Conservation (phyloP, 2,888 invertebrate species). For the Lymantria dispar region DNA sequence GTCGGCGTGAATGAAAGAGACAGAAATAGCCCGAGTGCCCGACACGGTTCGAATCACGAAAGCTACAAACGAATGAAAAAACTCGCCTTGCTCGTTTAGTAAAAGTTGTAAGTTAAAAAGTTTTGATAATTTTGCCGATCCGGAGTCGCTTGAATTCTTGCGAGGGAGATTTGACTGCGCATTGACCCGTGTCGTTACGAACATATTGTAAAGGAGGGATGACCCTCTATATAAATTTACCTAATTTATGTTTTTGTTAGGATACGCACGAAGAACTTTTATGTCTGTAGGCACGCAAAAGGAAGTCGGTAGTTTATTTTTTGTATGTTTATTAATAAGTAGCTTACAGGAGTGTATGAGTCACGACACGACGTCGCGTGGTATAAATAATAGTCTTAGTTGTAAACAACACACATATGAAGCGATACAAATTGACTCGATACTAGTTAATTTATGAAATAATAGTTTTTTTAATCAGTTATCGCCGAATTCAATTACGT, state of each 20-base stretch:
- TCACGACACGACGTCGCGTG: conserved; percentile 57
- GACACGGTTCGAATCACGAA: conserved; percentile 43
- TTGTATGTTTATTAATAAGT: conserved; percentile 71
- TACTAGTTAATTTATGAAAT: conserved; percentile 23
- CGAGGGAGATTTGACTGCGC: conserved; percentile 67
- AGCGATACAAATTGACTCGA: conserved; percentile 12
- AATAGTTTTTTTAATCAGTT: too few species aligned
- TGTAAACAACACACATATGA: conserved; percentile 39
- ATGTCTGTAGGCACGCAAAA: conserved; percentile 76
- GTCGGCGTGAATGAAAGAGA: conserved; percentile 55
- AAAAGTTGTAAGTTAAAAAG: conserved; percentile 80
- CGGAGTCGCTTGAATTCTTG: conserved; percentile 58
- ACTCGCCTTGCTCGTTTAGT: conserved; percentile 61
- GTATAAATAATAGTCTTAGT: conserved; percentile 55
- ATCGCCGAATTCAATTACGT: too few species aligned
- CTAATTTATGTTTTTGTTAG: conserved; percentile 79
- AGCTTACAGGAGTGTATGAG: conserved; percentile 55
- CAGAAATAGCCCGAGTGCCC: conserved; percentile 36
- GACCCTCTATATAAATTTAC: conserved; percentile 74
- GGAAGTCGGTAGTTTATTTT: conserved; percentile 71
- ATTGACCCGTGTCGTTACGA: conserved; percentile 74
- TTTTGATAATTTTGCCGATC: conserved; percentile 76
- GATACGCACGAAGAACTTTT: conserved; percentile 79
- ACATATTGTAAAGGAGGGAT: conserved; percentile 80
- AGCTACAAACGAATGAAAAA: conserved; percentile 62